phyloP scores from a whole-genome alignment of 2,113 vertebrate species.

The Hirundichthys speculiger region DNA sequence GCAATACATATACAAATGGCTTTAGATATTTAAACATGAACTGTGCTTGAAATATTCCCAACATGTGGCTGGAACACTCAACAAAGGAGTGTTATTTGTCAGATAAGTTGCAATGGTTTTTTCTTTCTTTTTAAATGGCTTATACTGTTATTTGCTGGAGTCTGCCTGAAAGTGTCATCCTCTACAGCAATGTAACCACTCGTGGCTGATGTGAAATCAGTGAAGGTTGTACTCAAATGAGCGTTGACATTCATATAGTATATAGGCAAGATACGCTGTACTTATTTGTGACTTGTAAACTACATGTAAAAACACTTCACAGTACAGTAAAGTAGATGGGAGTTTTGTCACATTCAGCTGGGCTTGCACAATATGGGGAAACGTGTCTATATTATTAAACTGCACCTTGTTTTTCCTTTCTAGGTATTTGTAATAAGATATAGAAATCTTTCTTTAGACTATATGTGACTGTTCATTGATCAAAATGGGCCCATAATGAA shows the following conservation, averaged over 20 bases:
- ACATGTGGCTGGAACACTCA: constrained; percentile 39
- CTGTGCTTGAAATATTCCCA: constrained; percentile 55
- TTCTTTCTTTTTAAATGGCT: constrained; percentile 55
- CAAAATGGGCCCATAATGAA: constrained; percentile 13
- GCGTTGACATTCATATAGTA: constrained; percentile 57
- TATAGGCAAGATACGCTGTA: constrained; percentile 53
- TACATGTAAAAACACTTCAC: constrained; percentile 49
- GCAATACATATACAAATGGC: constrained; percentile 74
- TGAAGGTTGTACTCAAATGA: constrained; percentile 53
- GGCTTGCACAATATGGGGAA: constrained; percentile 28
- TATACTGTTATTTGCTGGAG: constrained; percentile 73
- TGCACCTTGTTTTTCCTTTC: constrained; percentile 9
- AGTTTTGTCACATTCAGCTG: constrained; percentile 25
- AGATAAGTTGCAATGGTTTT: constrained; percentile 58
- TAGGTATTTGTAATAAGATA: constrained; percentile 4
- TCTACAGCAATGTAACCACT: constrained; percentile 45
- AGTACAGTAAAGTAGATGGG: constrained; percentile 27
- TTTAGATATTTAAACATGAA: constrained; percentile 67
- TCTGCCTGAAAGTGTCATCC: constrained; percentile 64
- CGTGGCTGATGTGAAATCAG: constrained; percentile 53
- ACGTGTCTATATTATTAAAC: constrained; percentile 17
- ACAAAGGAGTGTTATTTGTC: constrained; percentile 53
- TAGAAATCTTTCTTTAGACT: constrained; percentile 18
- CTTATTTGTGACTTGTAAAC: constrained; percentile 67
- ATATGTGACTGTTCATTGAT: constrained; percentile 47